A percentile compares a stretch with the other conserved stretches of the same genome.
phyloP scores from a whole-genome alignment of 2,888 invertebrate species.

The Philhelius pedissequus region DNA sequence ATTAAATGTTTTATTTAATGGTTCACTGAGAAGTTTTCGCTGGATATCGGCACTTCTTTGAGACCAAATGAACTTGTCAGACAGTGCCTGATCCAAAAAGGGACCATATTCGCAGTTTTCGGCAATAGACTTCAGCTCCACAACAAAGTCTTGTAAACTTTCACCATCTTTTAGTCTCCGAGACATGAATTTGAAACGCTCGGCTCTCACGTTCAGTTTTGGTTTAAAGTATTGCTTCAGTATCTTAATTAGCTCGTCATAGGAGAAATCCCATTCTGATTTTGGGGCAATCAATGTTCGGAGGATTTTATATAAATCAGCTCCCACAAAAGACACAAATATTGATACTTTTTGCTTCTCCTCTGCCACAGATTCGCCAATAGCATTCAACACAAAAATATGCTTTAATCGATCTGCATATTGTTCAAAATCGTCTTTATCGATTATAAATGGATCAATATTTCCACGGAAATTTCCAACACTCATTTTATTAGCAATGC shows the following conservation, averaged over 20 bases:
- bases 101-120: background rate
- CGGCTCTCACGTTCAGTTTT: constrained; percentile 13
- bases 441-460: constrained; percentile 6
- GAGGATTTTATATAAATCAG: too few species aligned
- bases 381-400: too few species aligned
- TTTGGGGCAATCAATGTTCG: too few species aligned
- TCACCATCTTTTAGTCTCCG: background rate
- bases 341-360: too few species aligned
- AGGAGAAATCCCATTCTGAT: background rate
- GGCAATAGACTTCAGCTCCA: constrained; percentile 5
- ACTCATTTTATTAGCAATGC: background rate
- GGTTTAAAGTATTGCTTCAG: background rate
- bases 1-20: background rate
- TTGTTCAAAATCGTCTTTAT: constrained; percentile 3
- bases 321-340: too few species aligned
- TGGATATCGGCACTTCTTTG: constrained; percentile 8
- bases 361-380: too few species aligned
- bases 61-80: constrained; percentile 1
- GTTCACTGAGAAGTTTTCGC: background rate
- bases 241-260: background rate
- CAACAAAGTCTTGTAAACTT: background rate
- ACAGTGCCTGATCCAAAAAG: constrained; percentile 6
- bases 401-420: constrained; percentile 14
- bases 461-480: constrained; percentile 5
- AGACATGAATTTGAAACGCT: constrained; percentile 6